Percentiles rank a stretch among this genome's conserved stretches.
These are phyloP conservation scores for Pomacea canaliculata DNA, from an alignment of 2,888 invertebrate genomes.

Conservation along the genomic window DNA sequence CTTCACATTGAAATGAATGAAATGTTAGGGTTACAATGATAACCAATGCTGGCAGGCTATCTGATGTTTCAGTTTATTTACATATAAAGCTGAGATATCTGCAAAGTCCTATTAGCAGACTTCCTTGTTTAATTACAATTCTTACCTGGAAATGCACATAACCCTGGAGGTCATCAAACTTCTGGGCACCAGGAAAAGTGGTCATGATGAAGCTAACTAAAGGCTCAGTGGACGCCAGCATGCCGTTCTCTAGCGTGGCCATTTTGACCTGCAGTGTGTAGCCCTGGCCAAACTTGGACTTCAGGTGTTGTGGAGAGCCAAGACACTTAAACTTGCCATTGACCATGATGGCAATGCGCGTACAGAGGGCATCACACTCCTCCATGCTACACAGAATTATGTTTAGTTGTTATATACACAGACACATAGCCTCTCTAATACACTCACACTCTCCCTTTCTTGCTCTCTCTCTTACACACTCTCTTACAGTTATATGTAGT, in stretches of 20 bases:
- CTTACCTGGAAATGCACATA: slow-evolving; percentile 50
- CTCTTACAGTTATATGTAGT: too few relatives aligned
- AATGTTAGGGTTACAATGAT: too few relatives aligned
- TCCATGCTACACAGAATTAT: slow-evolving; percentile 62
- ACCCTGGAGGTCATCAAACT: slow-evolving; percentile 80
- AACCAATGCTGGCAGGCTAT: too few relatives aligned
- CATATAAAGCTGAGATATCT: too few relatives aligned
- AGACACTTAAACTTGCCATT: slow-evolving; percentile 70
- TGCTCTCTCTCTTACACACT: too few relatives aligned
- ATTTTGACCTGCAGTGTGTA: slow-evolving; percentile 75
- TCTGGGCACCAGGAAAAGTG: slow-evolving; percentile 74
- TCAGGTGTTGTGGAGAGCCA: slow-evolving; percentile 69
- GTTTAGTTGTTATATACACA: background rate
- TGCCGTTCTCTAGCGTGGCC: slow-evolving; percentile 5
- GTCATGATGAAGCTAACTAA: slow-evolving; percentile 55
- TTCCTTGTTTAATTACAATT: background rate
- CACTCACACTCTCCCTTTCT: too few relatives aligned
- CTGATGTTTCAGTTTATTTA: too few relatives aligned
- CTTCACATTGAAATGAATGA: too few relatives aligned
- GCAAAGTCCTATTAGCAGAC: too few relatives aligned
- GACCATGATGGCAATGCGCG: slow-evolving; percentile 70
- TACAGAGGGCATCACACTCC: slow-evolving; percentile 71
- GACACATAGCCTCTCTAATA: background rate
- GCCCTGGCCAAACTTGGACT: slow-evolving; percentile 76
- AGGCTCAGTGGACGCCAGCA: slow-evolving; percentile 32